phyloP scores from a whole-genome alignment of 1,140 invertebrate genomes.

The Ceratosolen fusciceps region DNA sequence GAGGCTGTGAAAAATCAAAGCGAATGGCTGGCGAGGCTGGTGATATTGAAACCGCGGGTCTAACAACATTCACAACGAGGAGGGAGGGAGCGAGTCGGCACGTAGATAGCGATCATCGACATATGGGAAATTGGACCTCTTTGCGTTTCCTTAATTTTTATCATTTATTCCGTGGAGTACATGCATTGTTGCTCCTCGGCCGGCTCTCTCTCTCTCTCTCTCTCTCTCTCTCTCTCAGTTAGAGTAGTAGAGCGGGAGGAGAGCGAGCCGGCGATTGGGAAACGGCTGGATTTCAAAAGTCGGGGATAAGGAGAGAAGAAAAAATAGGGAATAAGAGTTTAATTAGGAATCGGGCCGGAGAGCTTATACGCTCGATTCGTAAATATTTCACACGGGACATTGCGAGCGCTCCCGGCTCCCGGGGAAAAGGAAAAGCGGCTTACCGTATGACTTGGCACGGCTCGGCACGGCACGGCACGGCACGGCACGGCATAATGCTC shows the following conservation, averaged over 20 bases:
- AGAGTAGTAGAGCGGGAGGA: too few species aligned
- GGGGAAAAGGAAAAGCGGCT: background rate
- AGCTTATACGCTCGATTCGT: background rate
- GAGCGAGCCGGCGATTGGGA: too few species aligned
- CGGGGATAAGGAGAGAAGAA: too few species aligned
- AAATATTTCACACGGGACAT: conserved; percentile 1
- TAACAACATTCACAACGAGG: background rate
- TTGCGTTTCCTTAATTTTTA: background rate
- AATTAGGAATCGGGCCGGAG: background rate
- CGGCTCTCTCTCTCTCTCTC: too few species aligned
- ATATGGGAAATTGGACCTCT: background rate
- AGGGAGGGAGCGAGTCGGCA: too few species aligned
- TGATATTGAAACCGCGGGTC: background rate
- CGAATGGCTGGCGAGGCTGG: conserved; percentile 8
- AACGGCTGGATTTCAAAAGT: too few species aligned
- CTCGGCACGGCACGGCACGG: too few species aligned
- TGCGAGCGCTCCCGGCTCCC: background rate
- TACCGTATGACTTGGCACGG: background rate
- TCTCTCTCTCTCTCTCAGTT: too few species aligned
- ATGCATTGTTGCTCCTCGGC: too few species aligned
- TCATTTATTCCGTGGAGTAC: background rate
- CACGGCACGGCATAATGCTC: too few species aligned
- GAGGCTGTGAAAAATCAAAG: conserved; percentile 2
- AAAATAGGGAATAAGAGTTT: background rate
- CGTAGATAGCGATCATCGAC: background rate